Conservation (phyloP, 2,888 invertebrate species). For the Spisula solida region DNA sequence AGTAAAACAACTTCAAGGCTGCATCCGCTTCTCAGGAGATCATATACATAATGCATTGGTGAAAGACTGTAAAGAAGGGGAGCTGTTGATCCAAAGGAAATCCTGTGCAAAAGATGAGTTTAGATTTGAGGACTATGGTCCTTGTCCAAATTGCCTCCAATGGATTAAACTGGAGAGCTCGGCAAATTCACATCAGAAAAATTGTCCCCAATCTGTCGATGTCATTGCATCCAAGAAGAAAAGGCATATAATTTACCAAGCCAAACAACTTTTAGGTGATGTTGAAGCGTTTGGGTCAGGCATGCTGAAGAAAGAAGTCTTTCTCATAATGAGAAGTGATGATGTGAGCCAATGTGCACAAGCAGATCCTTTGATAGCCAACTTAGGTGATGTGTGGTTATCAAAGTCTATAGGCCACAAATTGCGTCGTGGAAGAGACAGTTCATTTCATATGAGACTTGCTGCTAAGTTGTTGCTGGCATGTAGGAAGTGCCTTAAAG, state of each 20-base stretch:
- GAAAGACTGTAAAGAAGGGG: not conserved
- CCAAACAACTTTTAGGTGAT: not conserved
- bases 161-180: not conserved
- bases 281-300: not conserved
- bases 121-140: not conserved
- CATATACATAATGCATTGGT: not conserved
- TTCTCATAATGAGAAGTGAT: slow-evolving; percentile 47
- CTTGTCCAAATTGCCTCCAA: not conserved
- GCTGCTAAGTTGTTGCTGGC: slow-evolving; percentile 40
- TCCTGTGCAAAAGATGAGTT: not conserved
- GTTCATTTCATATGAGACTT: slow-evolving; percentile 51
- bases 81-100: slow-evolving; percentile 11
- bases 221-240: not conserved
- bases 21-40: not conserved
- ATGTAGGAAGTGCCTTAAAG: slow-evolving; percentile 24
- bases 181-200: not conserved
- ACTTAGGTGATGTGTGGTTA: slow-evolving; percentile 42
- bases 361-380: slow-evolving; percentile 31
- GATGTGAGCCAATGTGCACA: slow-evolving; percentile 20
- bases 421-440: slow-evolving; percentile 38
- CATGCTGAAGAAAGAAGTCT: slow-evolving; percentile 43
- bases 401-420: slow-evolving; percentile 18
- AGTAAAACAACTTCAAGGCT: not conserved
- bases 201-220: not conserved
- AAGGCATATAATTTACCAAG: not conserved